Evolutionary conservation across 2,113 vertebrate genomes (phyloP).

Genomic region (Ammodytes marinus): DNA sequence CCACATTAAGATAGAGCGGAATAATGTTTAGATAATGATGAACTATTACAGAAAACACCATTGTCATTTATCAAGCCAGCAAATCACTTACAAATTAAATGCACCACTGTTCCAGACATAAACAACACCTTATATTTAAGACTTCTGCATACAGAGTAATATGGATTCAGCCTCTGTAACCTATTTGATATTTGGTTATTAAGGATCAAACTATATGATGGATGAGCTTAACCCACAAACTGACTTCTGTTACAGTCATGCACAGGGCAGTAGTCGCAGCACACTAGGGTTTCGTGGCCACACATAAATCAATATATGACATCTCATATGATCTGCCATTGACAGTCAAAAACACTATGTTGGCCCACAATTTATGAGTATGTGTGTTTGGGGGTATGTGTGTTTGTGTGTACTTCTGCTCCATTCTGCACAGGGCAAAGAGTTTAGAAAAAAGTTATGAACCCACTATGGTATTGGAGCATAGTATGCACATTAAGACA

Average conservation of each 20-base stretch:
- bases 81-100: not conserved
- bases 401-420: not conserved
- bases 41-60: not conserved
- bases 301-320: slow-evolving; percentile 72
- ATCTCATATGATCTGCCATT: slow-evolving; percentile 48
- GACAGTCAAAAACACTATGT: slow-evolving; percentile 50
- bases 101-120: not conserved
- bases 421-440: slow-evolving; percentile 23
- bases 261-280: slow-evolving; percentile 15
- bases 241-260: slow-evolving; percentile 51
- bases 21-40: not conserved
- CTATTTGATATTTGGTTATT: slow-evolving; percentile 35
- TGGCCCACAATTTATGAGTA: slow-evolving; percentile 25
- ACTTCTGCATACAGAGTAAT: slow-evolving; percentile 2
- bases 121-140: not conserved
- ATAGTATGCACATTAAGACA: slow-evolving; percentile 37
- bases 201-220: slow-evolving; percentile 44
- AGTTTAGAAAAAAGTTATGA: slow-evolving; percentile 36
- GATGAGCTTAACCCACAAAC: slow-evolving; percentile 52
- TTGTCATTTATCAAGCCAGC: slow-evolving; percentile 2
- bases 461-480: slow-evolving; percentile 32
- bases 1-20: not conserved
- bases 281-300: slow-evolving; percentile 39
- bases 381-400: slow-evolving; percentile 11
- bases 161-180: slow-evolving; percentile 2